Conservation (phyloP, 2,113 vertebrate genomes). For the Empidonax alnorum region DNA sequence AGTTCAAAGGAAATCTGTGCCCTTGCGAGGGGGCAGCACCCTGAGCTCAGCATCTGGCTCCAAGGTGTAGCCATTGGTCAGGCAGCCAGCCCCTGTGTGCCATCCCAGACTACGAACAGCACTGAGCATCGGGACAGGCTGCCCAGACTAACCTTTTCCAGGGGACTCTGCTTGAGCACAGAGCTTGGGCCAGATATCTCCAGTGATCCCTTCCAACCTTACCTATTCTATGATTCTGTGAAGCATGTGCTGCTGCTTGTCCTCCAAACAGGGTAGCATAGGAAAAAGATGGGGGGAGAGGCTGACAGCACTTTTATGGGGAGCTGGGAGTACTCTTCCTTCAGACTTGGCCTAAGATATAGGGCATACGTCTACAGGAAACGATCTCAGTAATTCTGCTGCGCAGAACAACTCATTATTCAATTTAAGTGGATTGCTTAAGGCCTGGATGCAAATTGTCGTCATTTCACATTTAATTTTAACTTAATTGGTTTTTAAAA, state of each 20-base stretch:
- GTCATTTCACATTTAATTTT: background rate
- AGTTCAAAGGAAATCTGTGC: background rate
- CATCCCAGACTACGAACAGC: background rate
- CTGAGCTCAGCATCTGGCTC: fast-evolving
- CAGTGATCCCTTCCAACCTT: background rate
- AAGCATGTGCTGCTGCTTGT: background rate
- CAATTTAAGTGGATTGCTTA: background rate
- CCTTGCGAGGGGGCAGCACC: too few relatives aligned
- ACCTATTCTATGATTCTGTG: background rate
- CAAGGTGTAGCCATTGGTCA: fast-evolving
- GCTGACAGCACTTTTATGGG: background rate
- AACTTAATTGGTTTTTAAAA: background rate
- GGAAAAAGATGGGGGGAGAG: background rate
- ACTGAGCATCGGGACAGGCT: background rate
- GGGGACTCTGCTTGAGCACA: fast-evolving
- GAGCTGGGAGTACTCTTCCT: background rate
- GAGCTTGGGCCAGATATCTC: background rate
- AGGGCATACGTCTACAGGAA: background rate
- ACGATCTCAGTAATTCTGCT: background rate
- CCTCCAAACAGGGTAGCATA: background rate
- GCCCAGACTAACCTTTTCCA: background rate
- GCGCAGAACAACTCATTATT: background rate
- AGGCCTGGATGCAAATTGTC: background rate
- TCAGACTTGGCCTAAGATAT: background rate
- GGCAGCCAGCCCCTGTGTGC: background rate